phyloP scores from a whole-genome alignment of 2,888 invertebrate genomes.

The Drosophila peninsularis region DNA sequence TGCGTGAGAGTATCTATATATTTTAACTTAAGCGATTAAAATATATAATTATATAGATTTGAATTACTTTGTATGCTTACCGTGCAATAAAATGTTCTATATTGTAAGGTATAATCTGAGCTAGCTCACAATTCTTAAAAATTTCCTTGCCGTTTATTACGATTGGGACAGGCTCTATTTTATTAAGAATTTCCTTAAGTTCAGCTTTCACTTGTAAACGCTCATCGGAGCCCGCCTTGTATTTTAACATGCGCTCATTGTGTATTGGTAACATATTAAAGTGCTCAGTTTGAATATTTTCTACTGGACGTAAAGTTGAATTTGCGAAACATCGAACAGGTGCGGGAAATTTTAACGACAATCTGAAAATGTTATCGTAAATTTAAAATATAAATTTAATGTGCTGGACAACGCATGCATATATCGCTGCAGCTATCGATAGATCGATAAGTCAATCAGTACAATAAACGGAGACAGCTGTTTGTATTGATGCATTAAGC shows the following conservation, averaged over 20 bases:
- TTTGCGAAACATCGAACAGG: neutral
- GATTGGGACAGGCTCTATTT: constrained; percentile 94
- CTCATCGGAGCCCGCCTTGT: constrained; percentile 92
- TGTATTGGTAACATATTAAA: constrained; percentile 88
- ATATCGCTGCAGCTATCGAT: neutral
- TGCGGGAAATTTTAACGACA: neutral
- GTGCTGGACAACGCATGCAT: neutral
- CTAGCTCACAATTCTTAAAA: constrained; percentile 88
- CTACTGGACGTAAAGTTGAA: neutral
- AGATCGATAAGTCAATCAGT: neutral
- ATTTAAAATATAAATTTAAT: neutral
- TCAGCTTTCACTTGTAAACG: constrained; percentile 89
- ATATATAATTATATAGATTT: neutral
- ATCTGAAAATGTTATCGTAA: constrained; percentile 5
- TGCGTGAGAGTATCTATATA: constrained; percentile 92
- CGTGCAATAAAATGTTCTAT: constrained; percentile 91
- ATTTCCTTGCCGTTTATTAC: constrained; percentile 95
- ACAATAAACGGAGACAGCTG: constrained; percentile 35
- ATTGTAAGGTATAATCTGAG: constrained; percentile 95
- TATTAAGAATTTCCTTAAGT: constrained; percentile 87
- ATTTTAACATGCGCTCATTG: constrained; percentile 92
- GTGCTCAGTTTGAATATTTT: constrained; percentile 85
- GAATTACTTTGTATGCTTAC: constrained; percentile 8
- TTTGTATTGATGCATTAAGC: neutral
- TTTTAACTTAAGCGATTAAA: neutral